Conservation (phyloP, 2,113 vertebrate species). For the Arizona elegans region DNA sequence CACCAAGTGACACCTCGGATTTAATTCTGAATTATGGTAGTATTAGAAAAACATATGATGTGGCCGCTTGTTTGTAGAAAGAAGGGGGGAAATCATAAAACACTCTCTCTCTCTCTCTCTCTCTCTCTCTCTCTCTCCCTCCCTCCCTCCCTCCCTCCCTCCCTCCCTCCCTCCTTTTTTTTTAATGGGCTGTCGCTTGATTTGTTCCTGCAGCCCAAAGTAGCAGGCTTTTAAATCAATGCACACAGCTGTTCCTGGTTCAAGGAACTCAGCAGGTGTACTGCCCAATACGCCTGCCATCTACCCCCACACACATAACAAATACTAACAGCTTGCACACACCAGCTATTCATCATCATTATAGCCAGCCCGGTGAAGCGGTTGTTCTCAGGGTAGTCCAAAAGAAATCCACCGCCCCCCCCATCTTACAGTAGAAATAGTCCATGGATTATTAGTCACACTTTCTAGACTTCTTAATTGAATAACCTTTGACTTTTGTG, state of each 20-base stretch:
- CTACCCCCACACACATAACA: constrained; percentile 91
- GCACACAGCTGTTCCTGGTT: constrained; percentile 93
- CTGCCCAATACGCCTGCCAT: constrained; percentile 80
- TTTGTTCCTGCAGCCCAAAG: constrained; percentile 90
- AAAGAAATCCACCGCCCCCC: constrained; percentile 1
- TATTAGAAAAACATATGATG: constrained; percentile 95
- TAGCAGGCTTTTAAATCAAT: constrained; percentile 92
- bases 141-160: too few relatives aligned
- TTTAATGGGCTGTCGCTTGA: constrained; percentile 98
- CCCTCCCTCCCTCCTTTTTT: too few relatives aligned
- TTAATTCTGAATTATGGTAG: constrained; percentile 87
- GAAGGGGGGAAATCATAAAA: constrained; percentile 82
- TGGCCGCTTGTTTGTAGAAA: constrained; percentile 92
- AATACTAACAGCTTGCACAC: constrained; percentile 95
- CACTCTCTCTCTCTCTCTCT: not conserved
- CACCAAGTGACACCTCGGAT: constrained; percentile 90
- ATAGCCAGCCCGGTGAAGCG: constrained; percentile 77
- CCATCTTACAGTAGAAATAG: constrained; percentile 55
- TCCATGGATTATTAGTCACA: constrained; percentile 70
- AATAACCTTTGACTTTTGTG: constrained; percentile 71
- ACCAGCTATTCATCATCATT: constrained; percentile 93
- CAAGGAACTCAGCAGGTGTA: constrained; percentile 96
- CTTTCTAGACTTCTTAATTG: constrained; percentile 71
- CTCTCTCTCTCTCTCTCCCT: not conserved
- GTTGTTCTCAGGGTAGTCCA: constrained; percentile 61